Evolutionary conservation across 1,140 invertebrate genomes (phyloP).

Genomic region (Euura saliciscinereae): DNA sequence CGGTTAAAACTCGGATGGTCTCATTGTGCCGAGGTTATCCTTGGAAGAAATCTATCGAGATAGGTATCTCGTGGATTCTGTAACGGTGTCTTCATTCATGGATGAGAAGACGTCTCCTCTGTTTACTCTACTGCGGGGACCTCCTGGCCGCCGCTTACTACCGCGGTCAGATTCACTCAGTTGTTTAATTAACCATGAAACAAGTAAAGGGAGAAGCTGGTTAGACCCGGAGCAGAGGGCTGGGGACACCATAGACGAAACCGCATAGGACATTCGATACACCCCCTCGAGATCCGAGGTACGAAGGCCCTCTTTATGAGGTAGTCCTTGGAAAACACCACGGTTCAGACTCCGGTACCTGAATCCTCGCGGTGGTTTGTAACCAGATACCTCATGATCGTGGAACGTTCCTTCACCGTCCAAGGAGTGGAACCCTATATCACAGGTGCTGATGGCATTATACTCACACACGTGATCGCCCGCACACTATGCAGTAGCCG

Average conservation of each 20-base stretch:
- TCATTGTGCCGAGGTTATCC: no score
- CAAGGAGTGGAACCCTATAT: constrained; percentile 54
- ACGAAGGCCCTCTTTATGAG: constrained; percentile 24
- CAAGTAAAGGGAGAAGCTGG: constrained; percentile 44
- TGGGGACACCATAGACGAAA: constrained; percentile 53
- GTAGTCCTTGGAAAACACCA: constrained; percentile 50
- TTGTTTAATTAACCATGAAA: constrained; percentile 61
- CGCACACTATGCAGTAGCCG: background rate
- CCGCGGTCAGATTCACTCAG: constrained; percentile 58
- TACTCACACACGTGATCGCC: constrained; percentile 2
- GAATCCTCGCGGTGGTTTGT: constrained; percentile 34
- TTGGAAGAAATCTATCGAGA: no score
- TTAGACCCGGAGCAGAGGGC: constrained; percentile 25
- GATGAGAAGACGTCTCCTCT: constrained; percentile 50
- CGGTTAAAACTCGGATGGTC: background rate
- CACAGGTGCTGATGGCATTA: constrained; percentile 47
- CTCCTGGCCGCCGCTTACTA: constrained; percentile 50
- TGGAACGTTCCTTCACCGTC: background rate
- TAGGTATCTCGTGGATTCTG: no score
- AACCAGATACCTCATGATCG: constrained; percentile 45
- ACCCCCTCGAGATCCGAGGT: constrained; percentile 39
- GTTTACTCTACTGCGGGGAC: constrained; percentile 38
- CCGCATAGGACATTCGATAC: constrained; percentile 58
- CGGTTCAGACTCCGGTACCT: constrained; percentile 34
- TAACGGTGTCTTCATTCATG: constrained; percentile 47